Percentiles rank a stretch among this genome's conserved stretches.
These are phyloP conservation scores for Halictus quadricinctus DNA, from an alignment of 2,888 invertebrate genomes.

Conservation along the genomic window DNA sequence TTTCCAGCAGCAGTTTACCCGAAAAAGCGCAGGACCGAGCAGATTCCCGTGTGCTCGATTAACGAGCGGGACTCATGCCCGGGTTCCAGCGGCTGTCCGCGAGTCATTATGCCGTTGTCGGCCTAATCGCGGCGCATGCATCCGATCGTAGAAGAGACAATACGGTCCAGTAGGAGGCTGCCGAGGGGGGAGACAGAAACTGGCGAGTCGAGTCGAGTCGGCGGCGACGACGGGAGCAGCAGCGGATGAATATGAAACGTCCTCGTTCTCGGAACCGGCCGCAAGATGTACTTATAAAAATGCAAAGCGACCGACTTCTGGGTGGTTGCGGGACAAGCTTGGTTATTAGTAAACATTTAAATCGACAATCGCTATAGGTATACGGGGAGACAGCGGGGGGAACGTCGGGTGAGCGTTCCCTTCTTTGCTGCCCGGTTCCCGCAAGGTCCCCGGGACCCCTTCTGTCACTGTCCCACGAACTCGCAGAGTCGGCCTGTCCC, in stretches of 20 bases:
- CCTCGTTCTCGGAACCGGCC: conserved; percentile 75
- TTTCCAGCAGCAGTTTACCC: not conserved
- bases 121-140: conserved; percentile 60
- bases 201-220: conserved; percentile 38
- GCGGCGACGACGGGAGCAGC: conserved; percentile 41
- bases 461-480: conserved; percentile 59
- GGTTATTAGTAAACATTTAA: conserved; percentile 83
- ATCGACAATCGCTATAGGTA: conserved; percentile 80
- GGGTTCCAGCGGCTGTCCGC: not conserved
- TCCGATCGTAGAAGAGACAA: conserved; percentile 60
- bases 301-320: conserved; percentile 82
- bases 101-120: conserved; percentile 55
- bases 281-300: conserved; percentile 80
- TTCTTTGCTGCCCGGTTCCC: conserved; percentile 22
- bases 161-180: conserved; percentile 33
- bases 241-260: conserved; percentile 80
- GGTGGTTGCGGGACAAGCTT: conserved; percentile 82
- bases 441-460: conserved; percentile 3
- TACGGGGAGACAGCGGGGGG: conserved; percentile 62
- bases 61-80: not conserved
- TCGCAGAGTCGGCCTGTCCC: conserved; percentile 13
- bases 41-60: not conserved
- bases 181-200: conserved; percentile 3
- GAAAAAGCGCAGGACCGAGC: not conserved
- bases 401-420: conserved; percentile 62